A percentile compares a stretch with the other conserved stretches of the same genome.
Evolutionary conservation across 2,888 invertebrate species (phyloP).

Genomic region (Atethmia centrago): DNA sequence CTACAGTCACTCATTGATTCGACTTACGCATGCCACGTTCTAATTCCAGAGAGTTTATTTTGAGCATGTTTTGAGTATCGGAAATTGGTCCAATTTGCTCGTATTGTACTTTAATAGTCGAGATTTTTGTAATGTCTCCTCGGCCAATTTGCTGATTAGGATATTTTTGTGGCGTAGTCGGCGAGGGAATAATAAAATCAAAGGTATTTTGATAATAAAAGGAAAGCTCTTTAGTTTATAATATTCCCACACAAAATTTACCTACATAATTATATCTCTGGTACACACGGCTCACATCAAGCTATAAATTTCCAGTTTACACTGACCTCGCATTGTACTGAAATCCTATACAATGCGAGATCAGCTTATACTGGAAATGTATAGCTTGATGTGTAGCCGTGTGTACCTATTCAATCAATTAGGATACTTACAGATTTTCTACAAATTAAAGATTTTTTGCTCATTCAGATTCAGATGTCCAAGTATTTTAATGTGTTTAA

Average conservation of each 20-base stretch:
- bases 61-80: slow-evolving; percentile 74
- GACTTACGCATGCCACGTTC: slow-evolving; percentile 83
- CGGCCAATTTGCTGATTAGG: slow-evolving; percentile 32
- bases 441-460: background rate
- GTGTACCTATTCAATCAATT: too few relatives aligned
- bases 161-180: slow-evolving; percentile 23
- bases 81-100: slow-evolving; percentile 82
- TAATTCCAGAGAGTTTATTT: slow-evolving; percentile 82
- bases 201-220: background rate
- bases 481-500: background rate
- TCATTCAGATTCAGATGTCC: background rate
- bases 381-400: too few relatives aligned
- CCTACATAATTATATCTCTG: background rate
- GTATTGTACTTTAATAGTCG: slow-evolving; percentile 72
- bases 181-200: slow-evolving; percentile 10
- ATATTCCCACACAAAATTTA: background rate
- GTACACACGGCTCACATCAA: too few relatives aligned
- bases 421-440: background rate
- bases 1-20: slow-evolving; percentile 68
- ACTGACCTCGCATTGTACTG: too few relatives aligned
- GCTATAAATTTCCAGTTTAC: too few relatives aligned
- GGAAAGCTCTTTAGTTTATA: background rate
- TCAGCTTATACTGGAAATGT: too few relatives aligned
- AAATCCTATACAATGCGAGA: too few relatives aligned
- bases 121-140: slow-evolving; percentile 32